These are phyloP conservation scores for Ailurus styani DNA, from an alignment of 2,113 vertebrate species.

Conservation along the genomic window DNA sequence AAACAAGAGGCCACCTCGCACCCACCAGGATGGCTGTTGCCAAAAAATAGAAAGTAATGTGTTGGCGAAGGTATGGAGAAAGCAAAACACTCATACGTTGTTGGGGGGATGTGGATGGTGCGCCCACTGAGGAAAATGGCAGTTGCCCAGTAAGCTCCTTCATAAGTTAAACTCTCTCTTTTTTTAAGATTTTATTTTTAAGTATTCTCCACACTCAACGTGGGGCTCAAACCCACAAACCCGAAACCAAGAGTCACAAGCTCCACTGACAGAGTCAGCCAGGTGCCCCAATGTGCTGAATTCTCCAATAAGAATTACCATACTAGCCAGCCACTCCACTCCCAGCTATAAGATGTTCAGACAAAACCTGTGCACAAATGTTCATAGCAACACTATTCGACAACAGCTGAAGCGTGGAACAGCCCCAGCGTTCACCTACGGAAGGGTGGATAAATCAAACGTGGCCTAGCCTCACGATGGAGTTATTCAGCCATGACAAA, in stretches of 20 bases:
- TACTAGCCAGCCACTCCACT: neutral
- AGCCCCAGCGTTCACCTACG: neutral
- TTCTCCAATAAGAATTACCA: neutral
- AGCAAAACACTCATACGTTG: rapidly evolving
- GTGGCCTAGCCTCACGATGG: neutral
- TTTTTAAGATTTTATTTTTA: neutral
- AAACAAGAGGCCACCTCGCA: too few species aligned
- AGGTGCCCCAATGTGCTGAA: neutral
- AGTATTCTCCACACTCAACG: neutral
- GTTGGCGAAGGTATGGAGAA: too few species aligned
- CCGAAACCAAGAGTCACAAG: neutral
- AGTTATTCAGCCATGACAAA: neutral
- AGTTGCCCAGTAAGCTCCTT: neutral
- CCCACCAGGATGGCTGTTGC: neutral
- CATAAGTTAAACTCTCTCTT: neutral
- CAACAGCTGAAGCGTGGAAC: neutral
- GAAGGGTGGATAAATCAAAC: neutral
- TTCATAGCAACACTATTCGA: neutral
- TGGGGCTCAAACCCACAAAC: neutral
- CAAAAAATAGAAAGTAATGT: neutral
- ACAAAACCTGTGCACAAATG: neutral
- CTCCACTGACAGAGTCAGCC: neutral
- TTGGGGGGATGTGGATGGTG: too few species aligned
- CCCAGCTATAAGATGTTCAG: too few species aligned
- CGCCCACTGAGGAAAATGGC: neutral